Percentiles rank a stretch among this genome's conserved stretches.
phyloP scores from a whole-genome alignment of 2,113 vertebrate species.

The Istiophorus platypterus region DNA sequence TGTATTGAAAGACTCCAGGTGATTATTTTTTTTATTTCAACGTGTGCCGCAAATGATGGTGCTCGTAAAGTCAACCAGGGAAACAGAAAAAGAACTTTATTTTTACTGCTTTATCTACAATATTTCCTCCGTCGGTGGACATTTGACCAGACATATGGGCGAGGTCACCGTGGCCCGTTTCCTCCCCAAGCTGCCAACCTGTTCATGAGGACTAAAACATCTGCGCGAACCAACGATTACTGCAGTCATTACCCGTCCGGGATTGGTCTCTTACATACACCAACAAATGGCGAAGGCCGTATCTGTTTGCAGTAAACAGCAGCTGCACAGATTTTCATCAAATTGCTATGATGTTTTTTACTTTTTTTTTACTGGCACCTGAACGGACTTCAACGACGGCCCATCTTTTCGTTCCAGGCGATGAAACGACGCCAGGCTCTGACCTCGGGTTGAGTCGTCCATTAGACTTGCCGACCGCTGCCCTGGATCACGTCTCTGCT shows the following conservation, averaged over 20 bases:
- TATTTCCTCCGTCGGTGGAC: conserved; percentile 15
- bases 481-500: conserved; percentile 1
- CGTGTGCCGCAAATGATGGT: not conserved
- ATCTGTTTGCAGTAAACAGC: not conserved
- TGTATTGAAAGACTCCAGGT: not conserved
- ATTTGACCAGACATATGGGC: conserved; percentile 51
- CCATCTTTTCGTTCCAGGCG: not conserved
- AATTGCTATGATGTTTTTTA: not conserved
- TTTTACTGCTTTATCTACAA: not conserved
- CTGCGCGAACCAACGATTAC: conserved; percentile 57
- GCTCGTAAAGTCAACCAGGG: not conserved
- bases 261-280: conserved; percentile 29
- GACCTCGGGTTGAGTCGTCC: conserved; percentile 27
- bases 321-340: not conserved
- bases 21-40: not conserved
- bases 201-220: conserved; percentile 63
- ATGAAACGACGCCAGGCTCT: not conserved
- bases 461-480: conserved; percentile 40
- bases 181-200: conserved; percentile 64
- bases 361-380: not conserved
- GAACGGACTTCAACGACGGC: conserved; percentile 16
- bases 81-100: not conserved
- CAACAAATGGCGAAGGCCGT: not conserved
- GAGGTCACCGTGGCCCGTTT: conserved; percentile 57
- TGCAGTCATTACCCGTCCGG: conserved; percentile 11